These are phyloP conservation scores for Perizoma flavofasciatum DNA, from an alignment of 2,888 invertebrate genomes.

Conservation along the genomic window DNA sequence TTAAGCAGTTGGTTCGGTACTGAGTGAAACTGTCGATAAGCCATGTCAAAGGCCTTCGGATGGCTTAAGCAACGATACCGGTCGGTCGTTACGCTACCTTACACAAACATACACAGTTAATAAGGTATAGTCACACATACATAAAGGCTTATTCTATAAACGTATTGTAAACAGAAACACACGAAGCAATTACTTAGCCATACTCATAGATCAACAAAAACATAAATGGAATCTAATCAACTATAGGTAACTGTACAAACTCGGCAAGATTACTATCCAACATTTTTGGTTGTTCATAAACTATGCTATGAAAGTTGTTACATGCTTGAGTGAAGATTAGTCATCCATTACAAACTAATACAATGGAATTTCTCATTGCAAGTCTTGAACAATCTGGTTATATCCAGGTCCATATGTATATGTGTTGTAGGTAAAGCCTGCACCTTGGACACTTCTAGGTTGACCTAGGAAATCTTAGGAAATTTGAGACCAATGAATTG, in stretches of 20 bases:
- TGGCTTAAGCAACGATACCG: no score
- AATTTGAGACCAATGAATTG: no score
- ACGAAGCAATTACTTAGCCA: constrained; percentile 14
- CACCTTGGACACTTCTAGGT: no score
- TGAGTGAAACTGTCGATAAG: no score
- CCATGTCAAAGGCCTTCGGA: no score
- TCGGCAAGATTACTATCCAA: not conserved
- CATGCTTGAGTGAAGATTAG: constrained; percentile 6
- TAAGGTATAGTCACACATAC: no score
- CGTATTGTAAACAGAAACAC: not conserved
- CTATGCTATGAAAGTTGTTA: not conserved
- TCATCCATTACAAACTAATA: constrained; percentile 25
- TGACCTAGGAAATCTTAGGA: no score
- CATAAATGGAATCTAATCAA: constrained; percentile 15
- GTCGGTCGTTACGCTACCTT: no score
- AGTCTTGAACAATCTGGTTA: constrained; percentile 18
- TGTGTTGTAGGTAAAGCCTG: constrained; percentile 8
- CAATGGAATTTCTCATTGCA: constrained; percentile 23
- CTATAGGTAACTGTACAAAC: no score
- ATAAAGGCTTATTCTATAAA: not conserved
- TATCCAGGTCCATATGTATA: constrained; percentile 21
- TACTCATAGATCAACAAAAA: constrained; percentile 13
- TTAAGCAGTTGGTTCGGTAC: no score
- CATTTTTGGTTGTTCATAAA: constrained; percentile 9
- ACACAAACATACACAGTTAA: no score